Conservation (phyloP, 2,113 vertebrate genomes). For the Oreotrochilus melanogaster region DNA sequence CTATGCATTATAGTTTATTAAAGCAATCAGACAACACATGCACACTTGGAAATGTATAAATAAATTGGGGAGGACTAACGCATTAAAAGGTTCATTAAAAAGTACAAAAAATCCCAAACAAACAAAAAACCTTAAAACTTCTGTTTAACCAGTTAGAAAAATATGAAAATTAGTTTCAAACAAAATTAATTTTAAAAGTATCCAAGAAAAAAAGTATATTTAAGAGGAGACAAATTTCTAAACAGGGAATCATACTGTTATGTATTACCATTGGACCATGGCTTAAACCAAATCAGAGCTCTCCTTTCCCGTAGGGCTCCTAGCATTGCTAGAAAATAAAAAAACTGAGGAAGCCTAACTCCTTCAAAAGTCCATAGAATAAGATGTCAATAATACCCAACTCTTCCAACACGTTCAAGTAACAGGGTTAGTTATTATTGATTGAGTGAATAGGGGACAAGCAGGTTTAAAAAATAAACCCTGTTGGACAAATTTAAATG, state of each 20-base stretch:
- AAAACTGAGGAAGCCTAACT: not conserved
- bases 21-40: not conserved
- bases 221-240: not conserved
- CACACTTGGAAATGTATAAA: not conserved
- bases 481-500: not conserved
- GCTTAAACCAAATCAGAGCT: not conserved
- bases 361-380: not conserved
- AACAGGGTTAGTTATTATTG: not conserved
- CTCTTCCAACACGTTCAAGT: not conserved
- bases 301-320: not conserved
- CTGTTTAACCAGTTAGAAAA: not conserved
- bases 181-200: not conserved
- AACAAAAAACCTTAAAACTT: not conserved
- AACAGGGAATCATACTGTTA: not conserved
- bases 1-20: not conserved
- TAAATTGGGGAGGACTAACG: not conserved
- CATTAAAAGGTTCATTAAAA: not conserved
- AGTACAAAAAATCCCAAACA: not conserved
- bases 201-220: no score
- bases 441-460: not conserved
- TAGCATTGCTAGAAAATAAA: not conserved
- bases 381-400: not conserved
- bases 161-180: not conserved
- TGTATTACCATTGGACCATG: not conserved
- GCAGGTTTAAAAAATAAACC: not conserved